Evolutionary conservation across 2,113 vertebrate species (phyloP).

Genomic region (Oreotrochilus melanogaster): DNA sequence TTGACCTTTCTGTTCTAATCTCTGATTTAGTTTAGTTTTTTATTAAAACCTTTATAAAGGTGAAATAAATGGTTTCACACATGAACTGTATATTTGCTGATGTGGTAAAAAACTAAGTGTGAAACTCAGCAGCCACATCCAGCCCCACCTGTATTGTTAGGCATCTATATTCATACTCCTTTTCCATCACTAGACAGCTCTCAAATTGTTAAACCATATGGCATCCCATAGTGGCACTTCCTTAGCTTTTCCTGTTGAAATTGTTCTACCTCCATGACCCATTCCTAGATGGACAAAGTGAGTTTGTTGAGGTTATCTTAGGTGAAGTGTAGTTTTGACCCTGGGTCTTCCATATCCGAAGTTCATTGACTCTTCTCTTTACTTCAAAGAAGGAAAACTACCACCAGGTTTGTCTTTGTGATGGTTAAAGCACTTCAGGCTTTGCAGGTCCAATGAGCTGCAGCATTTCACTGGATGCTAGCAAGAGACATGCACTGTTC

Average conservation of each 20-base stretch:
- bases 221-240: neutral
- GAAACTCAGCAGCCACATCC: neutral
- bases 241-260: neutral
- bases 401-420: neutral
- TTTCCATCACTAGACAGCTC: neutral
- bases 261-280: neutral
- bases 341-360: neutral
- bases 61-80: neutral
- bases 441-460: neutral
- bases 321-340: neutral
- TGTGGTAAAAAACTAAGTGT: neutral
- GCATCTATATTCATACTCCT: neutral
- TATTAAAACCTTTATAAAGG: neutral
- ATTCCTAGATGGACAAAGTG: neutral
- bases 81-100: neutral
- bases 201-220: neutral
- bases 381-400: neutral
- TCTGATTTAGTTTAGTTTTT: neutral
- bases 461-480: neutral
- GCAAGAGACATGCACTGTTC: neutral
- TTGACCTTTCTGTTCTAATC: neutral
- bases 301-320: neutral
- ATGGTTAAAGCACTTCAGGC: neutral
- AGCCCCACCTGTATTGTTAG: neutral
- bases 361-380: neutral